phyloP scores from a whole-genome alignment of 2,888 invertebrate species.

The Helleia helle region DNA sequence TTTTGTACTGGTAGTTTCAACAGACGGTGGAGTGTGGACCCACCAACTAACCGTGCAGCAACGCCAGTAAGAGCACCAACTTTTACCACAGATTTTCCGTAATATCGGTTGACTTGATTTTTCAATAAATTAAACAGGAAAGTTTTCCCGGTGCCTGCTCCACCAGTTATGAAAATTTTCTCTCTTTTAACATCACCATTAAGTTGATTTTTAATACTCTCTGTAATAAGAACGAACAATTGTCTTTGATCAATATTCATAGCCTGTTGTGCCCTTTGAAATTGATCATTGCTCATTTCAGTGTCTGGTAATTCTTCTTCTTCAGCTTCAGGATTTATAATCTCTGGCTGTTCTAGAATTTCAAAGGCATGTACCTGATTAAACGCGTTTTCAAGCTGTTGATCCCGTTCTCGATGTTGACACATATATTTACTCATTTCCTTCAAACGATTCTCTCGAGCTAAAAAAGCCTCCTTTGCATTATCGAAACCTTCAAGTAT shows the following conservation, averaged over 20 bases:
- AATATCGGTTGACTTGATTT: conserved; percentile 23
- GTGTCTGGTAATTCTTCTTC: conserved; percentile 13
- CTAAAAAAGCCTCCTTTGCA: conserved; percentile 18
- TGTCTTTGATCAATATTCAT: conserved; percentile 16
- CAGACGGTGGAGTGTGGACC: conserved; percentile 19
- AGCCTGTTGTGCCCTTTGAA: conserved; percentile 14
- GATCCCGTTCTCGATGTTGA: conserved; percentile 22
- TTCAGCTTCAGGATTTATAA: conserved; percentile 14
- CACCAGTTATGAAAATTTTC: conserved; percentile 20
- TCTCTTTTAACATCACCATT: conserved; percentile 12
- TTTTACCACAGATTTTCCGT: conserved; percentile 21
- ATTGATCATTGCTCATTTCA: conserved; percentile 20
- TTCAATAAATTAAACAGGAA: conserved; percentile 21
- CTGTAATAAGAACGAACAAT: conserved; percentile 16
- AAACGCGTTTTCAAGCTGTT: conserved; percentile 28
- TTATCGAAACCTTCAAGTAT: conserved; percentile 21
- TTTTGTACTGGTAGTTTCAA: conserved; percentile 26
- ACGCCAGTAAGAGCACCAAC: conserved; percentile 28
- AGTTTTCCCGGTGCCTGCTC: conserved; percentile 20
- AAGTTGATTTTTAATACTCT: conserved; percentile 19
- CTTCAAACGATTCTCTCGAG: conserved; percentile 12
- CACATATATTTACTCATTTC: conserved; percentile 11
- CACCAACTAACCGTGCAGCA: conserved; percentile 26
- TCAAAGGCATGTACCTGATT: conserved; percentile 21
- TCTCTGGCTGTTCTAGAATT: conserved; percentile 20